Evolutionary conservation across 1,140 invertebrate species (phyloP).

Genomic region (Apis cerana): DNA sequence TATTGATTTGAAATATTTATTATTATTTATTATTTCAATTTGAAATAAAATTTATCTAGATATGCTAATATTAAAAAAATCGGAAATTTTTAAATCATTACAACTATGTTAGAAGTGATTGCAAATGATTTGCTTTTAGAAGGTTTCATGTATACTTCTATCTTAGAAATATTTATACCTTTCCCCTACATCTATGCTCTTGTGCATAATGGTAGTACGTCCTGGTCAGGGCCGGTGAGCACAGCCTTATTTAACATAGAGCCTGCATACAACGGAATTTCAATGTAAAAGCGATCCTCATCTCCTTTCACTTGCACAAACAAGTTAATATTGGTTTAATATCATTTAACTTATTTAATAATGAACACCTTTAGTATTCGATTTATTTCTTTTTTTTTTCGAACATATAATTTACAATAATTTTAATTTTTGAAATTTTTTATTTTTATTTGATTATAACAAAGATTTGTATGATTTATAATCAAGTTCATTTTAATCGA

Average conservation of each 20-base stretch:
- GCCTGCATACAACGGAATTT: slow-evolving; percentile 21
- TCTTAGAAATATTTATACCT: slow-evolving; percentile 31
- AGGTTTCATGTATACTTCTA: slow-evolving; percentile 33
- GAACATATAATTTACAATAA: neutral
- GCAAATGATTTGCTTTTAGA: slow-evolving; percentile 23
- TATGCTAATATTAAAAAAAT: no score
- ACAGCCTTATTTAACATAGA: slow-evolving; percentile 43
- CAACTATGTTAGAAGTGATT: neutral
- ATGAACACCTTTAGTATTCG: neutral
- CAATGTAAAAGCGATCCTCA: slow-evolving; percentile 51
- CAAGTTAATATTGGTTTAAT: slow-evolving; percentile 47
- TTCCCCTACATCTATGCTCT: slow-evolving; percentile 27
- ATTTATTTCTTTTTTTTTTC: neutral
- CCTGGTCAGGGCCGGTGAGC: slow-evolving; percentile 44
- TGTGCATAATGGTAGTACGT: slow-evolving; percentile 9
- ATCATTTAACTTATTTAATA: slow-evolving; percentile 13
- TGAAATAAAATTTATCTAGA: no score
- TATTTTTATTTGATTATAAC: no score
- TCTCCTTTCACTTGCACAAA: slow-evolving; percentile 62
- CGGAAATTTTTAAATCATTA: neutral
- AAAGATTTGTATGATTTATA: no score
- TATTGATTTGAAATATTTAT: no score
- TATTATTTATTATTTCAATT: no score
- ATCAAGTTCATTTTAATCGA: no score
- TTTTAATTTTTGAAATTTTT: no score